A percentile compares a stretch with the other conserved stretches of the same genome.
Conservation (phyloP, 2,113 vertebrate species). For the Toxotes jaculatrix region DNA sequence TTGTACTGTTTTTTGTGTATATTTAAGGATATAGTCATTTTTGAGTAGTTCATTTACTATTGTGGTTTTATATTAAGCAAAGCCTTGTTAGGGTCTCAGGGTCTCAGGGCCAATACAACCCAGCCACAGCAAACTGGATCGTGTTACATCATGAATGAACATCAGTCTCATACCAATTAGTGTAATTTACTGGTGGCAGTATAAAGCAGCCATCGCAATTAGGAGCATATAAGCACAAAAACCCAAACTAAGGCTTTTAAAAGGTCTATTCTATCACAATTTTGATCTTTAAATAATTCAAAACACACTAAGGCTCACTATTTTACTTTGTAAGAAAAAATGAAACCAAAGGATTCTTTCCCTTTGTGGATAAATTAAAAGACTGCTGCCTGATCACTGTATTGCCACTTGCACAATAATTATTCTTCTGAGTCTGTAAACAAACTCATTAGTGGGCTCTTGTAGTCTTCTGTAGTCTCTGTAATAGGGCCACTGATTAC, state of each 20-base stretch:
- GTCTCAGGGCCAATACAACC: neutral
- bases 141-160: neutral
- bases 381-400: constrained; percentile 6
- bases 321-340: constrained; percentile 18
- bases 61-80: neutral
- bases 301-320: constrained; percentile 1
- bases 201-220: neutral
- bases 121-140: neutral
- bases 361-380: constrained; percentile 49
- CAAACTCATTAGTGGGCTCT: constrained; percentile 61
- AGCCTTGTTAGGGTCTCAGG: neutral
- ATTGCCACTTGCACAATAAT: constrained; percentile 41
- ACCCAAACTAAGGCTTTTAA: neutral
- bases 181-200: neutral
- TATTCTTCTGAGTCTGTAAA: constrained; percentile 64
- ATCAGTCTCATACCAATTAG: neutral
- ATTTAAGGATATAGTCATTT: neutral
- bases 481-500: constrained; percentile 58
- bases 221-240: neutral
- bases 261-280: neutral
- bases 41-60: neutral
- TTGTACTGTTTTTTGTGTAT: too few relatives aligned
- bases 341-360: neutral
- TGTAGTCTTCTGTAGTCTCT: constrained; percentile 27
- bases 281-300: constrained; percentile 4